These are phyloP conservation scores for Nymphalis c-album DNA, from an alignment of 2,888 invertebrate species.

Conservation along the genomic window DNA sequence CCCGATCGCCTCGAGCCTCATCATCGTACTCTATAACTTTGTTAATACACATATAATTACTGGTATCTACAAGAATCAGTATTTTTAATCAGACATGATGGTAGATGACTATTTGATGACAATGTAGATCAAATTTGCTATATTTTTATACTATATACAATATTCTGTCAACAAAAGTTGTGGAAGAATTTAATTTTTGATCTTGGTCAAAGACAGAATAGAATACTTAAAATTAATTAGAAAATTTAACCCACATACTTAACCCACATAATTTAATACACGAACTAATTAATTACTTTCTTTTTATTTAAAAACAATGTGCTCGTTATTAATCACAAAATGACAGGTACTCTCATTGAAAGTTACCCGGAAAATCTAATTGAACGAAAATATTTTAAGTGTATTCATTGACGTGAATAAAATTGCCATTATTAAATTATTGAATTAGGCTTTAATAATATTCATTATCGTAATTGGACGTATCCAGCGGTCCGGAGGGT, in stretches of 20 bases:
- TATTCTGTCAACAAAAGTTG: too few species aligned
- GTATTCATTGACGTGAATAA: constrained; percentile 38
- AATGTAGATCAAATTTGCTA: too few species aligned
- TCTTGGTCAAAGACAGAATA: too few species aligned
- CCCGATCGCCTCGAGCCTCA: background rate
- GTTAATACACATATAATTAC: constrained; percentile 1
- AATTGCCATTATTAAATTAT: constrained; percentile 54
- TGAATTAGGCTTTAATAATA: constrained; percentile 63
- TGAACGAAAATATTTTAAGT: constrained; percentile 32
- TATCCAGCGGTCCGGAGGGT: constrained; percentile 60
- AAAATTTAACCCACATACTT: too few species aligned
- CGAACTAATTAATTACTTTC: too few species aligned
- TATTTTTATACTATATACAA: too few species aligned
- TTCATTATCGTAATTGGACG: constrained; percentile 68
- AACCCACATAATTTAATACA: too few species aligned
- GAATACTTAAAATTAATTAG: too few species aligned
- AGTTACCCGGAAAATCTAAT: constrained; percentile 30
- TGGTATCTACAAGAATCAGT: too few species aligned
- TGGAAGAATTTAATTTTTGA: too few species aligned
- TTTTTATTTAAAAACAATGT: background rate
- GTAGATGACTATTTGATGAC: too few species aligned
- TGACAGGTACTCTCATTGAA: constrained; percentile 27
- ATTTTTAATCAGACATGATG: too few species aligned
- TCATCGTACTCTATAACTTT: background rate
- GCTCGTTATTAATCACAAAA: constrained; percentile 21